Conservation (phyloP, 2,113 vertebrate species). For the Anolis sagrei region DNA sequence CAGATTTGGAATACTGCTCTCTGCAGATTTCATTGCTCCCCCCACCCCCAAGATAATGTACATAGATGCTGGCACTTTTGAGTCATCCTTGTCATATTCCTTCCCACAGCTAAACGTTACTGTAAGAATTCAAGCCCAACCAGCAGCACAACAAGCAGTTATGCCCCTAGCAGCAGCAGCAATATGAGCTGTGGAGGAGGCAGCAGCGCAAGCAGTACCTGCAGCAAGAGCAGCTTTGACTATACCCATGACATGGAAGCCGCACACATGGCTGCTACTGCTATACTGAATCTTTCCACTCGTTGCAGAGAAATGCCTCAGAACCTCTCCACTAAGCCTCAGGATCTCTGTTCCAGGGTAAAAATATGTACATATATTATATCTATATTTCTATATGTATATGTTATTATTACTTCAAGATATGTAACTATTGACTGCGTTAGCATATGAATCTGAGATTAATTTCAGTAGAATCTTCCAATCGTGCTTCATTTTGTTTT, state of each 20-base stretch:
- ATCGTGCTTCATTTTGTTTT: background rate
- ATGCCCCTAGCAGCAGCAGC: slow-evolving; percentile 97
- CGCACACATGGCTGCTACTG: slow-evolving; percentile 97
- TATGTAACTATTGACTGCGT: slow-evolving; percentile 48
- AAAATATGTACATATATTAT: slow-evolving; percentile 25
- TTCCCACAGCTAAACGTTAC: slow-evolving; percentile 93
- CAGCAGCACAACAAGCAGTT: slow-evolving; percentile 97
- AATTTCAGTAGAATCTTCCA: slow-evolving; percentile 30
- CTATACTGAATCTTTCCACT: slow-evolving; percentile 98
- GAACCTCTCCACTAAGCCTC: slow-evolving; percentile 91
- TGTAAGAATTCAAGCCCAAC: slow-evolving; percentile 98
- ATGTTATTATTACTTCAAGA: slow-evolving; percentile 37
- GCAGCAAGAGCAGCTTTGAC: slow-evolving; percentile 99
- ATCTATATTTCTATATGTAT: background rate
- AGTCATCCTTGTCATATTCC: slow-evolving; percentile 73
- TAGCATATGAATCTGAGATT: slow-evolving; percentile 32
- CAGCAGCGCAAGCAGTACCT: slow-evolving; percentile 99
- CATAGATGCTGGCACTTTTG: slow-evolving; percentile 57
- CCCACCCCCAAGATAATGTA: slow-evolving; percentile 46
- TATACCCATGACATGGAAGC: slow-evolving; percentile 99
- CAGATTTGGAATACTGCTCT: slow-evolving; percentile 58
- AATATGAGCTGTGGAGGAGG: slow-evolving; percentile 91
- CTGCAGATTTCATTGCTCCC: slow-evolving; percentile 67
- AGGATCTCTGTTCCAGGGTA: slow-evolving; percentile 95
- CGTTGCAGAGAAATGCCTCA: slow-evolving; percentile 98